Evolutionary conservation across 2,888 invertebrate genomes (phyloP), one percentile per base, ranked within the genome.

Genomic region (Zaprionus lineosus): DNA sequence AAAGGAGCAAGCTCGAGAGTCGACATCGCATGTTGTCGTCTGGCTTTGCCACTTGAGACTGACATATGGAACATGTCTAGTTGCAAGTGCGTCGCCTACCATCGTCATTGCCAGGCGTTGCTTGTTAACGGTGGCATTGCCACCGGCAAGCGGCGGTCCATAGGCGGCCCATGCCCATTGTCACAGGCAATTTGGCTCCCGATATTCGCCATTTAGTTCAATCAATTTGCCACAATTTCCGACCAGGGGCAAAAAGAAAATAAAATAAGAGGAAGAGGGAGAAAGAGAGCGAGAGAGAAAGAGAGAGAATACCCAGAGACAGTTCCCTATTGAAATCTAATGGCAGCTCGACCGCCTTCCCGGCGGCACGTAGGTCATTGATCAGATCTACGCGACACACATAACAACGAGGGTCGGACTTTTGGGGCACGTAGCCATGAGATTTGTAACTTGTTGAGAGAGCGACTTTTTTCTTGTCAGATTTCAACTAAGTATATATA

Each of bases 311-410:
- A 24, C 24, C 5, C 19, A 9, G 11, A 11, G 33, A 19, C 36
- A 41, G 33, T 24, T 36, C 28, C 58, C 76, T 77, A 84, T 84
- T 79, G 83, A 85, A 81, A 81, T 34, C 61, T 81, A 86, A 81
- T 86, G 82, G 81, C 40, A 55, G 16, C 9, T 11, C 12, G 21
- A 34, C 9, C 31, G 43, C 51, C 29, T 46, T 51, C 47, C 48
- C 43, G 52, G 60, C 58, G 57, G 64, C 87, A 86, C 86, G 86
- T 87, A 85, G 85, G 83, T 77, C 83, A 87, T 85, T 86, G 87
- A 87, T 87, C 87, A 84, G 86, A 84, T 82, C 74, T 86, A 87
- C 87, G 86, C 85, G 86, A 86, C 86, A 79, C 66, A 85, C 76
- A 82, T 87, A 76, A 74, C 79, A 87, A 87, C 86, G 73, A 56